phyloP scores from a whole-genome alignment of 1,140 invertebrate species.

The Macrobrachium rosenbergii region DNA sequence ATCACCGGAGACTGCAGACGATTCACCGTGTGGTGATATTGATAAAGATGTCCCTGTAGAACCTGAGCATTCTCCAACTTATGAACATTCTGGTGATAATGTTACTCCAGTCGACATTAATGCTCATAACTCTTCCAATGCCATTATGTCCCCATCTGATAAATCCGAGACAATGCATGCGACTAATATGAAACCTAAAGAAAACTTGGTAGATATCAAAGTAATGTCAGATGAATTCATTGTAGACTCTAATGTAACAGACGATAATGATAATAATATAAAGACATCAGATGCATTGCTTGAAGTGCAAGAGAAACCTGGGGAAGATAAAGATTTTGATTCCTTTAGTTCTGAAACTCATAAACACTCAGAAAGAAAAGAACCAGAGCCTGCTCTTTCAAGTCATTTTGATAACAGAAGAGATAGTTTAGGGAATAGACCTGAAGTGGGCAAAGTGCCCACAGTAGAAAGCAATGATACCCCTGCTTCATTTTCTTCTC shows the following conservation, averaged over 20 bases:
- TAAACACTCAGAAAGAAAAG: neutral
- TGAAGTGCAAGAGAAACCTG: neutral
- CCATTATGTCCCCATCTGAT: neutral
- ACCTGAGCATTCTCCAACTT: too few species aligned
- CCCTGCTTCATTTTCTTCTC: conserved; percentile 42
- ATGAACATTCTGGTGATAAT: too few species aligned
- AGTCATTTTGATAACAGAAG: neutral
- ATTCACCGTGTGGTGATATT: too few species aligned
- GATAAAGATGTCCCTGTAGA: too few species aligned
- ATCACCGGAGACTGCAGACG: too few species aligned
- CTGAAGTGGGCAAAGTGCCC: neutral
- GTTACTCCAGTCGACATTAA: too few species aligned
- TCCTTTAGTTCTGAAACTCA: neutral
- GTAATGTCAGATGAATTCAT: too few species aligned
- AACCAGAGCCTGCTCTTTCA: neutral
- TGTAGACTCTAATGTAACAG: neutral
- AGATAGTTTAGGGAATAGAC: neutral
- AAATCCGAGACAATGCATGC: too few species aligned
- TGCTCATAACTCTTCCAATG: neutral
- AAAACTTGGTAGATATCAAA: too few species aligned
- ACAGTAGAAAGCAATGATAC: conserved; percentile 8
- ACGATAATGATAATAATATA: neutral
- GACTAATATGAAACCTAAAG: too few species aligned
- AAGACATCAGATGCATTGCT: neutral
- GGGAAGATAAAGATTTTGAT: neutral